Conservation (phyloP, 2,797 vertebrate species). For the Galagoides demidoff region DNA sequence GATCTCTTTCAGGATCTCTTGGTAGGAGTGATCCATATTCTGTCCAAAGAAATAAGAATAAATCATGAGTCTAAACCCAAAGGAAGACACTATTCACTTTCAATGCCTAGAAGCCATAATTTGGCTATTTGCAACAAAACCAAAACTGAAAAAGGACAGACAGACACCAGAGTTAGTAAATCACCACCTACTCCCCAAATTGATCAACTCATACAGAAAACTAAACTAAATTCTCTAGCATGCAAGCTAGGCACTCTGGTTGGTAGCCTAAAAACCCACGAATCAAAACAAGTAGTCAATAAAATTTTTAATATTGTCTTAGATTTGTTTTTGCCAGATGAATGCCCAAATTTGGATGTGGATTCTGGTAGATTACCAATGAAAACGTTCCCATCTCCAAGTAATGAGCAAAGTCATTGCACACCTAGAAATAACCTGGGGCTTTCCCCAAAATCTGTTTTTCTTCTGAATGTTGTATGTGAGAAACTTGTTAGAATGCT, state of each 20-base stretch:
- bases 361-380: constrained; percentile 11
- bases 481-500: constrained; percentile 68
- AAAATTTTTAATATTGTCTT: constrained; percentile 69
- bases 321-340: constrained; percentile 50
- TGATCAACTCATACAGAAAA: constrained; percentile 39
- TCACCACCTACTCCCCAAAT: neutral
- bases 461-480: constrained; percentile 69
- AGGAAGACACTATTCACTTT: neutral
- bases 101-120: neutral
- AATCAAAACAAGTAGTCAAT: constrained; percentile 61
- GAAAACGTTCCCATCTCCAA: neutral
- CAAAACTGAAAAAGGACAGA: constrained; percentile 29
- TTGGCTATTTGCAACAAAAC: neutral
- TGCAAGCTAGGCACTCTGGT: constrained; percentile 58
- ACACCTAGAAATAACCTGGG: constrained; percentile 25
- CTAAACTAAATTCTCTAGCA: constrained; percentile 29
- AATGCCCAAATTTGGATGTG: neutral
- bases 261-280: constrained; percentile 56
- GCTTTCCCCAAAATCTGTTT: constrained; percentile 58
- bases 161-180: neutral
- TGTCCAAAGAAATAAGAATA: constrained; percentile 50
- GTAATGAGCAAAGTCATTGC: neutral
- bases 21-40: constrained; percentile 43
- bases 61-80: neutral
- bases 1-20: constrained; percentile 58